Evolutionary conservation across 2,888 invertebrate genomes (phyloP).

Genomic region (Watsonalla binaria): DNA sequence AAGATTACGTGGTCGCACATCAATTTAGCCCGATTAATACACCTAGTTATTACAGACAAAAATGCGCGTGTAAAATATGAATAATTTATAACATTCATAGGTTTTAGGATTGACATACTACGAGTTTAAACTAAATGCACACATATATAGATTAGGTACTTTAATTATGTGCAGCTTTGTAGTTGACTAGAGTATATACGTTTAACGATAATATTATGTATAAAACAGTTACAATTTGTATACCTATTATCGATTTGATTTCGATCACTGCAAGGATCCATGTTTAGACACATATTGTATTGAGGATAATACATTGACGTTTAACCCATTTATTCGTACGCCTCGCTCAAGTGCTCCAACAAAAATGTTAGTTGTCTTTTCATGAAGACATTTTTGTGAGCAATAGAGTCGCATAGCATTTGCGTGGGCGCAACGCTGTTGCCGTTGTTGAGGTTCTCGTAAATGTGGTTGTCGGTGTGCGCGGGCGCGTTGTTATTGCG

Average conservation of each 20-base stretch:
- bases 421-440: constrained; percentile 70
- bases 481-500: constrained; percentile 50
- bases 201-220: constrained; percentile 62
- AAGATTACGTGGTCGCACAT: constrained; percentile 23
- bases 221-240: constrained; percentile 67
- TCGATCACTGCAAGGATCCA: constrained; percentile 80
- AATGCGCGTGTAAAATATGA: constrained; percentile 53
- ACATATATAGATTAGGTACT: constrained; percentile 50
- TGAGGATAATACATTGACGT: constrained; percentile 68
- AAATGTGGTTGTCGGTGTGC: constrained; percentile 39
- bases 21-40: constrained; percentile 41
- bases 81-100: constrained; percentile 30
- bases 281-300: constrained; percentile 66
- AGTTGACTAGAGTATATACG: constrained; percentile 76
- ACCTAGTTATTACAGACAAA: constrained; percentile 47
- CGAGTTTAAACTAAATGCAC: constrained; percentile 74
- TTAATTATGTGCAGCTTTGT: constrained; percentile 73
- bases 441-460: constrained; percentile 69
- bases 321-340: constrained; percentile 78
- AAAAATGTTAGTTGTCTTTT: constrained; percentile 79
- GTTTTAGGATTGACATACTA: constrained; percentile 53
- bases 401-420: constrained; percentile 69
- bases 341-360: constrained; percentile 82
- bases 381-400: constrained; percentile 71
- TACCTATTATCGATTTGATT: constrained; percentile 46